Conservation (phyloP, 2,888 invertebrate genomes). For the Neoascia interrupta region DNA sequence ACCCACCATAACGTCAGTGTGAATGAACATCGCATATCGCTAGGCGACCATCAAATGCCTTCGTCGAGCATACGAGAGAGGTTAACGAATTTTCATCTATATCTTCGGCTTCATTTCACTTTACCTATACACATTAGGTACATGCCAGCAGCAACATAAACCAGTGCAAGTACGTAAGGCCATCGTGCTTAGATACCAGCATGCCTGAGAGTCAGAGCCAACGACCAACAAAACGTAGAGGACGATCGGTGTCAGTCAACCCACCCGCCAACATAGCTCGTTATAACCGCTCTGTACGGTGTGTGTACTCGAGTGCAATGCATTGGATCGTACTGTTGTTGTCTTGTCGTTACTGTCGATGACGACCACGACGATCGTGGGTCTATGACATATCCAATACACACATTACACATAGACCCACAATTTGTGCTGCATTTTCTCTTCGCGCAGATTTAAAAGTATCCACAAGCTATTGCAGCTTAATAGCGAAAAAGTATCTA, state of each 20-base stretch:
- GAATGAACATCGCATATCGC: no score
- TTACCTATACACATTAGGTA: conserved; percentile 30
- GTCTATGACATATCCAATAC: conserved; percentile 64
- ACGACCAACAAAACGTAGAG: conserved; percentile 58
- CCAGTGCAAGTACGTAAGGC: conserved; percentile 48
- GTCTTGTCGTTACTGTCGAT: conserved; percentile 15
- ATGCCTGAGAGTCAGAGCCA: conserved; percentile 39
- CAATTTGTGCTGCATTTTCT: conserved; percentile 61
- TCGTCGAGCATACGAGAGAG: conserved; percentile 8
- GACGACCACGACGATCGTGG: conserved; percentile 47
- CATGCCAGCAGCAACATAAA: conserved; percentile 18
- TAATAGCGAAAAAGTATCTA: conserved; percentile 1
- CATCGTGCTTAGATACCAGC: conserved; percentile 51
- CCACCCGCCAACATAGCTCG: conserved; percentile 52
- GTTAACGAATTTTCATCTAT: conserved; percentile 48
- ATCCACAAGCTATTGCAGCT: conserved; percentile 18
- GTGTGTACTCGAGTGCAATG: conserved; percentile 19
- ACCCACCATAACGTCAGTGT: no score
- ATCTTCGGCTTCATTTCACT: conserved; percentile 64
- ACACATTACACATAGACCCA: conserved; percentile 64
- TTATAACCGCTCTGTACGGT: conserved; percentile 50
- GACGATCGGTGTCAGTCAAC: conserved; percentile 69
- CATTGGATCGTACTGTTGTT: conserved; percentile 30
- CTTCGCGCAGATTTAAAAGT: conserved; percentile 33
- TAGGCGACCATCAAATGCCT: background rate